Percentiles rank a stretch among this genome's conserved stretches.
These are phyloP conservation scores for Pedionomus torquatus DNA, from an alignment of 2,113 vertebrate species.

Conservation along the genomic window DNA sequence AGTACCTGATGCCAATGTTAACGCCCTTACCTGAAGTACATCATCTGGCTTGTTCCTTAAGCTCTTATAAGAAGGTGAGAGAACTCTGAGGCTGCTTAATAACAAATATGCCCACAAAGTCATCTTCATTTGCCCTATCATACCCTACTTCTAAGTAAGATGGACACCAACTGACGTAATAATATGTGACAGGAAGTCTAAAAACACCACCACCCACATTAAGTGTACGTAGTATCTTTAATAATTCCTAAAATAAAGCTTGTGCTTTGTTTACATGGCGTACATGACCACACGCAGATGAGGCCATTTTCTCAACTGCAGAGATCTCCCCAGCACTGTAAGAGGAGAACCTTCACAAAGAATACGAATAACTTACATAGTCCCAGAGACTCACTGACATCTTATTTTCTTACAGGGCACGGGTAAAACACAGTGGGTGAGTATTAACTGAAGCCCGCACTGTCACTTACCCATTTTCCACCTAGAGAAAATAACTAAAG, in stretches of 20 bases:
- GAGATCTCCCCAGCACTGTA: neutral
- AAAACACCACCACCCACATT: neutral
- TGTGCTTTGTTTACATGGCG: neutral
- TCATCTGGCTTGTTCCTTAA: slow-evolving; percentile 18
- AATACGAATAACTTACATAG: neutral
- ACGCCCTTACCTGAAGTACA: slow-evolving; percentile 34
- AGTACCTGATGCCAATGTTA: neutral
- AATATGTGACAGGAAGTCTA: neutral
- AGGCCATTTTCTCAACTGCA: neutral
- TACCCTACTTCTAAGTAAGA: neutral
- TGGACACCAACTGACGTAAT: neutral
- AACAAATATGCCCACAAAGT: slow-evolving; percentile 7
- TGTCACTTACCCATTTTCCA: neutral
- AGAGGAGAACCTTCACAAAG: neutral
- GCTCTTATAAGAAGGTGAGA: slow-evolving; percentile 13
- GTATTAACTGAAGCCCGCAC: neutral
- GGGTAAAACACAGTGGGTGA: neutral
- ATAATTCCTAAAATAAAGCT: neutral
- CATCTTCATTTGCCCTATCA: neutral
- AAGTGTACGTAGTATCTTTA: neutral
- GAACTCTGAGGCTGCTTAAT: neutral
- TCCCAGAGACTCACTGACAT: neutral
- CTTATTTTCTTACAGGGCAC: neutral
- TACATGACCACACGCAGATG: neutral
- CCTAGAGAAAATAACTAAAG: neutral